Conservation (phyloP, 2,797 vertebrate species). For the Tympanoctomys barrerae region DNA sequence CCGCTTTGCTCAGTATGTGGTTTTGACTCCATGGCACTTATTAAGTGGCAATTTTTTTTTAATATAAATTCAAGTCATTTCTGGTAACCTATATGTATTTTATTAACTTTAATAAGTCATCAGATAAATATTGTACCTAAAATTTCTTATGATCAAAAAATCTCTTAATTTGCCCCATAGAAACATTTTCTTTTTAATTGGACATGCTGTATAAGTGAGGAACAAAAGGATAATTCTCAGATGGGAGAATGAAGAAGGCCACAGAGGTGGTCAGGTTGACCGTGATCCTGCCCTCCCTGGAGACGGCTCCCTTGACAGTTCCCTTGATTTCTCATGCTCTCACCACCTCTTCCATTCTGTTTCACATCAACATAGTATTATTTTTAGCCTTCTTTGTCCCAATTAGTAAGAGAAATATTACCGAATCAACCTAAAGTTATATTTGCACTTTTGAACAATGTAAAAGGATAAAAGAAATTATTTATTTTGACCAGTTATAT, state of each 20-base stretch:
- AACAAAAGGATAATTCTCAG: constrained; percentile 11
- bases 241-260: not conserved
- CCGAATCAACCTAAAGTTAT: not conserved
- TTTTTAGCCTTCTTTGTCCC: not conserved
- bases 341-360: not conserved
- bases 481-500: not conserved
- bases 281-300: not conserved
- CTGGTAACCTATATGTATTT: not conserved
- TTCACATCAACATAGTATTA: not conserved
- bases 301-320: not conserved
- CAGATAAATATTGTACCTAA: not conserved
- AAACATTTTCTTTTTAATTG: not conserved
- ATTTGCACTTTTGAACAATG: not conserved
- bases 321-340: not conserved
- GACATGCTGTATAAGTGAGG: not conserved
- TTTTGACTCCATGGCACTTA: not conserved
- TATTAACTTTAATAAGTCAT: not conserved
- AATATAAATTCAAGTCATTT: not conserved
- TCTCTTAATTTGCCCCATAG: not conserved
- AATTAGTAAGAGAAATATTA: not conserved
- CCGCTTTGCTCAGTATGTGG: no score
- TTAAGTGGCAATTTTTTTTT: not conserved
- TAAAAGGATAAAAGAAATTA: not conserved
- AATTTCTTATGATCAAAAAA: not conserved
- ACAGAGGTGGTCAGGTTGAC: not conserved